Conservation (phyloP, 2,113 vertebrate genomes). For the Ascaphus truei region DNA sequence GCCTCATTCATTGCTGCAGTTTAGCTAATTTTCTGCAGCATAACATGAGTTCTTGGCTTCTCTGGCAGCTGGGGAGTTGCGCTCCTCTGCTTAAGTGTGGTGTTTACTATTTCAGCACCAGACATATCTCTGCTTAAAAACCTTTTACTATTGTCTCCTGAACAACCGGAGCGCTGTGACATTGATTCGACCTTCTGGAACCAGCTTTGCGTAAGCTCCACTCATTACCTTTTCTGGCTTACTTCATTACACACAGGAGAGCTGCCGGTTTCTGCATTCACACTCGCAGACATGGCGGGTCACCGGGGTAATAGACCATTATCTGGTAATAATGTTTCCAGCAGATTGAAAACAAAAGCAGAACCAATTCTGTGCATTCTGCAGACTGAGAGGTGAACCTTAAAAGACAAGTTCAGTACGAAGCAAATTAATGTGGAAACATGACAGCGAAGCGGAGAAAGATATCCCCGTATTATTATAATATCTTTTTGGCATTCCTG, state of each 20-base stretch:
- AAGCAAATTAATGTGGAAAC: background rate
- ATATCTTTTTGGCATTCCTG: too few relatives aligned
- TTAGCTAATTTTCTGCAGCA: too few relatives aligned
- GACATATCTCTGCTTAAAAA: background rate
- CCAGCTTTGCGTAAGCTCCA: background rate
- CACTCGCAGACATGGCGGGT: constrained; percentile 3
- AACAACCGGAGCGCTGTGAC: background rate
- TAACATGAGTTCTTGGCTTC: too few relatives aligned
- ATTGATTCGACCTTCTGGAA: background rate
- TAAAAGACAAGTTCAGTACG: background rate
- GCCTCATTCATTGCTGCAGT: too few relatives aligned
- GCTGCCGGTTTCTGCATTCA: background rate
- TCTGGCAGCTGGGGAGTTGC: too few relatives aligned
- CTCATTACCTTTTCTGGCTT: background rate
- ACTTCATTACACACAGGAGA: constrained; percentile 19
- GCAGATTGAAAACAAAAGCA: constrained; percentile 23
- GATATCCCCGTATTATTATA: too few relatives aligned
- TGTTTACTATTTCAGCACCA: background rate
- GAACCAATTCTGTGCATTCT: background rate
- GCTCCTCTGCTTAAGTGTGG: too few relatives aligned
- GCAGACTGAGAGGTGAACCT: background rate
- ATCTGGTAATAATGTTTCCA: constrained; percentile 24
- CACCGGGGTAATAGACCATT: constrained; percentile 28
- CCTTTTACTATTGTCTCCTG: background rate
- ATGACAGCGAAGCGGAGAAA: background rate